Base-by-base conservation (phyloP, 1,140 invertebrate genomes). In the Drosophila repleta region DNA sequence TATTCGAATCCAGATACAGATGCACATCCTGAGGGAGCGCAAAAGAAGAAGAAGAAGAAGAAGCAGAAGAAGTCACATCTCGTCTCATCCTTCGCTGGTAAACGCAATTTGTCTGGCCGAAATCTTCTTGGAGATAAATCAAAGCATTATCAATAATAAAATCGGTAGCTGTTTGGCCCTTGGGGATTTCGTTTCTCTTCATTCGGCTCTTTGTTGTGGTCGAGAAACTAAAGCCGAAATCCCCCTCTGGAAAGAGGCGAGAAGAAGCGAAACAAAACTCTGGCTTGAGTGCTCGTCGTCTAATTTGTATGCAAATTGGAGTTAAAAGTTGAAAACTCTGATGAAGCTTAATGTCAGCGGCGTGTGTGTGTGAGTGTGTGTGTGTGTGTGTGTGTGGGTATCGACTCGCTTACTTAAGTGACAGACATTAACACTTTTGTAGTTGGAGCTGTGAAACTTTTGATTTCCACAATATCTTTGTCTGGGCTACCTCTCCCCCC, bases 141-240 rank as follows among this genome's bases (percentile, higher is more conserved):
- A 87, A 88, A 87, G 88, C 76, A 87, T 87, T 87, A 87, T 87
- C 83, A 87, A 87, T 87, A 87, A 87, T 76, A 82, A 87, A 88
- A 87, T 87, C 83, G 83, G 83, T 87, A 87, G 83, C 83, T 85
- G 83, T 87, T 87, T 87, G 83, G 83, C 83, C 87, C 74, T 87
- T 79, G 69, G 52, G 51, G 60, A 74, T 64, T 72, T 37, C n/a
- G n/a, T n/a, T 24, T 35, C 2, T 35, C 32, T 29, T 29, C 32
- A 10, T 73, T 66, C 81, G 82, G 81, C 72, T 70, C 80, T 82
- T 82, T 87, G 55, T 85, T 87, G 82, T 87, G 82, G 82, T 85
- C 77, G 64, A 29, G 18, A 51, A 57, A 21, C 21, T 21, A 35
- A 32, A 77, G 43, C 39, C 48, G 10, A 37, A 61, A 73, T 51